phyloP scores from a whole-genome alignment of 1,140 invertebrate genomes.

The Brachionus koreanus region DNA sequence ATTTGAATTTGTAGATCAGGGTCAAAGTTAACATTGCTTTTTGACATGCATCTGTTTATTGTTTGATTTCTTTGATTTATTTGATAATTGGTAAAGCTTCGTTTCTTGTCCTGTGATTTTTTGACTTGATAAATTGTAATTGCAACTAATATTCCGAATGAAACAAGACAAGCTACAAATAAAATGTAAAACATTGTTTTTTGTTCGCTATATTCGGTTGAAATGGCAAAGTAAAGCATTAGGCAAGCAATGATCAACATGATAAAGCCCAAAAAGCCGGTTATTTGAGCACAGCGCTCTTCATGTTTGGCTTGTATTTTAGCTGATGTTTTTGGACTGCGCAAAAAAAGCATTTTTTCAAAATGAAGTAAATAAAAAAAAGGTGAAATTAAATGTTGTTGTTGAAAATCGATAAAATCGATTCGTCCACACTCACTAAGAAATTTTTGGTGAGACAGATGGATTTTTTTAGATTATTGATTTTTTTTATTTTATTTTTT shows the following conservation, averaged over 20 bases:
- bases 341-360: slow-evolving; percentile 22
- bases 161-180: not conserved
- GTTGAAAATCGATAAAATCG: not conserved
- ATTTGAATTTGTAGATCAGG: not conserved
- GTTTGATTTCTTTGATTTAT: slow-evolving; percentile 4
- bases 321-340: not conserved
- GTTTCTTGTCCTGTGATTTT: slow-evolving; percentile 22
- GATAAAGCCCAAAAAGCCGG: not conserved
- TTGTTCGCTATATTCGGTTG: slow-evolving; percentile 29
- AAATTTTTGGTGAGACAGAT: not conserved
- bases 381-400: not conserved
- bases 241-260: not conserved
- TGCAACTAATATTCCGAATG: not conserved
- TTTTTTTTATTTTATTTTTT: not conserved
- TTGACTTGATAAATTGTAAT: not conserved
- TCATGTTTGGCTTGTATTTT: not conserved
- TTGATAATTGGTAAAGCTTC: not conserved
- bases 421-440: not conserved
- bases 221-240: slow-evolving; percentile 19
- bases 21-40: not conserved
- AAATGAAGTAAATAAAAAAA: not conserved
- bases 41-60: slow-evolving; percentile 3
- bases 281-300: slow-evolving; percentile 20
- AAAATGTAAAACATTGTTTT: slow-evolving; percentile 40
- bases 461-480: not conserved